Base-by-base conservation (phyloP, 2,797 vertebrate species). In the Rhynchotus rufescens region DNA sequence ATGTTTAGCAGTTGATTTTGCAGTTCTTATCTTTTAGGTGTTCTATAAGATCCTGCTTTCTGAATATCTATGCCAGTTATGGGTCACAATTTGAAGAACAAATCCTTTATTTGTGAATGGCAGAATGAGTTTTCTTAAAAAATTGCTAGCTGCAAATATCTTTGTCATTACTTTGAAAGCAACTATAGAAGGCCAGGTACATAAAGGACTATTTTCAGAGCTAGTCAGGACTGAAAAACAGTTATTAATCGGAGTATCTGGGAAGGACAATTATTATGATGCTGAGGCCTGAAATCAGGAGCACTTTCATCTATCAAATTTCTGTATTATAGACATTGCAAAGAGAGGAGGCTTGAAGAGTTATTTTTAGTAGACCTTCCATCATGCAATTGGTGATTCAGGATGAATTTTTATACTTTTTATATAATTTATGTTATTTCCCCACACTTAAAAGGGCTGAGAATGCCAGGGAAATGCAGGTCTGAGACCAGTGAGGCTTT, bases 11-110 rank as follows among this genome's bases (percentile, higher is more conserved):
- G 65, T 45, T 91, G 32, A 54, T 7, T 94, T 64, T 72, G 84
- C 65, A 93, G 45, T 76, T 93, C 89, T 81, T 87, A 32, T 89
- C 78, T 86, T 65, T 36, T 36, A 36, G 84, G 62, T 76, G 62
- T 80, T 82, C n/a, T 77, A 2, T 72, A 94, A 81, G 73, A 71
- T 12, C 25, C 11, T 78, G 14, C 59, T 90, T 92, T 64, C 67
- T 56, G 78, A 94, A 90, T 92, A 84, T 83, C 15, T 65, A 22
- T 62, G 64, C 23, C 28, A 75, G 17, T 77, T 93, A 54, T 86
- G 68, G 45, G n/a, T 62, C 80, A 57, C 9, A 61, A 38, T 44
- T 25, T 74, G 69, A 93, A 90, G 28, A 84, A 3, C 7, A 28
- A 5, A 8, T 28, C 69, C 47, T 86, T 95, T 77, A 75, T 67